phyloP scores from a whole-genome alignment of 2,797 vertebrate genomes.

The Loriculus beryllinus region DNA sequence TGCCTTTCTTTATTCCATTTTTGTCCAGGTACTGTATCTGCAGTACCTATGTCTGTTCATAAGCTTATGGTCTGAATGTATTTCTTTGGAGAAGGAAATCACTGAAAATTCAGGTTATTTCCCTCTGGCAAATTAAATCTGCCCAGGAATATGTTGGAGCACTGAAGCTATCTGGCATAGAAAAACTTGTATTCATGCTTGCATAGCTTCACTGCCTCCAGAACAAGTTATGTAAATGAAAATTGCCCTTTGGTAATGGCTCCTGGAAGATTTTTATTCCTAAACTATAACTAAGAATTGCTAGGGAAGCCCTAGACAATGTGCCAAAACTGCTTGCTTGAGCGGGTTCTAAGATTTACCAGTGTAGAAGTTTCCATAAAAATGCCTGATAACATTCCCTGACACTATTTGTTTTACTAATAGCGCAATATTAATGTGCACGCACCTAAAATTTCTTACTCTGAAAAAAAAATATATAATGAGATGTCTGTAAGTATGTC shows the following conservation, averaged over 20 bases:
- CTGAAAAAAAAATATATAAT: not conserved
- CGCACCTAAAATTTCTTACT: not conserved
- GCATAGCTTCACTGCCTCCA: not conserved
- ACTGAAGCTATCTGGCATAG: not conserved
- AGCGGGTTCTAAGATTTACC: not conserved
- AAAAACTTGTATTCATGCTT: not conserved
- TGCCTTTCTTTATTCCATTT: not conserved
- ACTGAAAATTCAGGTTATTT: not conserved
- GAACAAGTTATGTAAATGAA: constrained; percentile 6
- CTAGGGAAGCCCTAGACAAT: not conserved
- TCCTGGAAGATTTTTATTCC: not conserved
- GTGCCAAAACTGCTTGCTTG: not conserved
- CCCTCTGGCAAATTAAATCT: not conserved
- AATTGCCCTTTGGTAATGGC: not conserved
- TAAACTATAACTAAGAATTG: not conserved
- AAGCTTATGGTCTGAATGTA: not conserved
- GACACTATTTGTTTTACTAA: not conserved
- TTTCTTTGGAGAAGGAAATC: not conserved
- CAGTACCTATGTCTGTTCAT: not conserved
- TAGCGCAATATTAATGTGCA: not conserved
- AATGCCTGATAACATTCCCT: not conserved
- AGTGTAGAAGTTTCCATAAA: not conserved
- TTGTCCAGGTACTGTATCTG: not conserved
- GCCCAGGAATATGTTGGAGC: not conserved
- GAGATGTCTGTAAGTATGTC: not conserved